Percentiles rank a stretch among this genome's conserved stretches.
These are phyloP conservation scores for Marmota monax DNA, from an alignment of 2,113 vertebrate genomes.

Conservation along the genomic window DNA sequence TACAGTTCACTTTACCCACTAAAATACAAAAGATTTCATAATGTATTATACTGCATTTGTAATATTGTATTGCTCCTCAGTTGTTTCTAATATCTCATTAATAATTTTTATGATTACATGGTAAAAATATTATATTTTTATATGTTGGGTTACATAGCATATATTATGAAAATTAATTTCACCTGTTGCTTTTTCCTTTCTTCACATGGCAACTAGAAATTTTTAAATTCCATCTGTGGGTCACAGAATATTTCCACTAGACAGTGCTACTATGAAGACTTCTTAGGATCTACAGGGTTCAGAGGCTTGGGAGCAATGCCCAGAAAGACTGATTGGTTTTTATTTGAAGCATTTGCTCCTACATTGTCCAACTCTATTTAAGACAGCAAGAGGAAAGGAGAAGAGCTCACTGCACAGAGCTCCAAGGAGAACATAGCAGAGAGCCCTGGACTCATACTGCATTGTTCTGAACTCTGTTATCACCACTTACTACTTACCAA, in stretches of 20 bases:
- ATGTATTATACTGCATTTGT: neutral
- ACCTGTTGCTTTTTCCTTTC: neutral
- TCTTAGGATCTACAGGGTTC: neutral
- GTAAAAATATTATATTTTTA: conserved; percentile 34
- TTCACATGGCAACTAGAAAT: neutral
- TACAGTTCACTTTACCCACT: neutral
- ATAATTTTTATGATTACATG: neutral
- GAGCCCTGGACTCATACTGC: neutral
- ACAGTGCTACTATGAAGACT: neutral
- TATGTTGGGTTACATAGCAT: neutral
- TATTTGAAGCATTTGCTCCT: neutral
- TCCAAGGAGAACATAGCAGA: neutral
- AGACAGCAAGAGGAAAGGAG: neutral
- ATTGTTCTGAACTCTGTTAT: neutral
- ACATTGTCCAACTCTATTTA: neutral
- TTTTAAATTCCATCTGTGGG: neutral
- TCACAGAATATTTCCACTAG: conserved; percentile 13
- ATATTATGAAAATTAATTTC: conserved; percentile 18
- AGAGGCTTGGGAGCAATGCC: neutral
- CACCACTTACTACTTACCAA: neutral
- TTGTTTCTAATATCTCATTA: conserved; percentile 21
- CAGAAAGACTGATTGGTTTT: neutral
- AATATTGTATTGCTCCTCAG: neutral
- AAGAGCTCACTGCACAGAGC: accelerated
- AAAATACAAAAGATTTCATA: neutral